phyloP scores from a whole-genome alignment of 35 echinoderm and acorn worm genomes.

The Diadema setosum region DNA sequence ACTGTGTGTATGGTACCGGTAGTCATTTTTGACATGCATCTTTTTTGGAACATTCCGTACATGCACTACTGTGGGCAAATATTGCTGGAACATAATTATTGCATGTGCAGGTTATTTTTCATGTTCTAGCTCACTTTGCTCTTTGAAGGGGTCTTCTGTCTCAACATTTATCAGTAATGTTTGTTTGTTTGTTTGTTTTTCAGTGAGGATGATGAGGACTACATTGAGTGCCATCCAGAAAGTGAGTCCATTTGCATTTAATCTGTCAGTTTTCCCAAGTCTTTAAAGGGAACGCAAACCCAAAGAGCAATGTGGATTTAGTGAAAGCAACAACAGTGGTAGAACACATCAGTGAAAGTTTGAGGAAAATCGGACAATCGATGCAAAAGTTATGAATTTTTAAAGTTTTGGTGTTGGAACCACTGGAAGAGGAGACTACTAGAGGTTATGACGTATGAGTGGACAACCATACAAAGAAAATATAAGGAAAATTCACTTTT shows the following conservation, averaged over 20 bases:
- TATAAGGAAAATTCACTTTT: too few relatives aligned
- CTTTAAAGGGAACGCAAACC: not conserved
- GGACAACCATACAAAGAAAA: too few relatives aligned
- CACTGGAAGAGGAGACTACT: not conserved
- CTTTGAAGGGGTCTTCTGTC: too few relatives aligned
- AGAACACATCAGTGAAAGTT: not conserved
- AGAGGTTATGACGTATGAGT: too few relatives aligned
- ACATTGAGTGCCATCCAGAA: slow-evolving; percentile 67
- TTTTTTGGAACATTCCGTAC: not conserved
- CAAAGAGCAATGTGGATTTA: not conserved
- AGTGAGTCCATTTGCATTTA: slow-evolving; percentile 7
- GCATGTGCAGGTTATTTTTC: not conserved
- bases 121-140: not conserved
- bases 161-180: not conserved
- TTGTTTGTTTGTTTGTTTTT: not conserved
- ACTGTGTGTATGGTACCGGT: too few relatives aligned
- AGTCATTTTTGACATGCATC: too few relatives aligned
- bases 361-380: not conserved
- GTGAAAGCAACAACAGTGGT: not conserved
- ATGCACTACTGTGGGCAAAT: not conserved
- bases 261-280: not conserved
- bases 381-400: not conserved
- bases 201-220: slow-evolving; percentile 51
- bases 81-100: not conserved
- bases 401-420: not conserved